Base-by-base conservation (phyloP, 1,140 invertebrate genomes). In the Temnothorax longispinosus region DNA sequence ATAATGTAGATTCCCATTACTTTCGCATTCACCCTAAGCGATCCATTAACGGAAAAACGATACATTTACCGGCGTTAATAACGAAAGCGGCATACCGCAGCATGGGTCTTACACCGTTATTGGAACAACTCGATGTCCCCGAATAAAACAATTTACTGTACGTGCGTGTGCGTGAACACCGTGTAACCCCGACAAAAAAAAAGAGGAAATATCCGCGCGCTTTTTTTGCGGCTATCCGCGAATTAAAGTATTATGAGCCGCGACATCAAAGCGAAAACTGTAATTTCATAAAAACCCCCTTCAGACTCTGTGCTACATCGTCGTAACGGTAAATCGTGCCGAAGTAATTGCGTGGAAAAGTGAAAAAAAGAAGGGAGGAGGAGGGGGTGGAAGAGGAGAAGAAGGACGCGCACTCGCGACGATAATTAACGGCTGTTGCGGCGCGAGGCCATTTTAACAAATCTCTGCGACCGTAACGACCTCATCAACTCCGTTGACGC, bases 401-500 rank as follows among this genome's bases (percentile, higher is more conserved):
- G 62, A 56, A 60, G 60, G 27, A 67, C 54, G 69, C 67, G 58
- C 18, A 47, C 35, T 56, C 58, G 47, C 82, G 60, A 65, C 74
- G 75, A 85, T 85, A 85, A 85, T 85, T 85, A 85, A 85, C 82
- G 82, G 82, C 58, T 65, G 82, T 75, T 85, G 82, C 75, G 74
- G 58, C 82, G 74, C 47, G 47, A 62, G 60, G 82, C 82, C 62
- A 85, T 85, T 85, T 85, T 85, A 85, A 85, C 82, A 85, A 85
- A 85, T 76, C 82, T 78, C 82, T 52, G 32, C 27, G 62, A 78
- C 47, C 75, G 82, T 85, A 85, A 85, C 74, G 82, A 85, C 82
- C 82, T 85, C 82, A 78, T 85, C 82, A 85, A 76, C 72, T 85
- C 60, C 74, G 82, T 85, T 85, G 82, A 85, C 82, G 82, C 75